These are phyloP conservation scores for Drosophila bocki DNA, from an alignment of 1,140 invertebrate species.

Conservation along the genomic window DNA sequence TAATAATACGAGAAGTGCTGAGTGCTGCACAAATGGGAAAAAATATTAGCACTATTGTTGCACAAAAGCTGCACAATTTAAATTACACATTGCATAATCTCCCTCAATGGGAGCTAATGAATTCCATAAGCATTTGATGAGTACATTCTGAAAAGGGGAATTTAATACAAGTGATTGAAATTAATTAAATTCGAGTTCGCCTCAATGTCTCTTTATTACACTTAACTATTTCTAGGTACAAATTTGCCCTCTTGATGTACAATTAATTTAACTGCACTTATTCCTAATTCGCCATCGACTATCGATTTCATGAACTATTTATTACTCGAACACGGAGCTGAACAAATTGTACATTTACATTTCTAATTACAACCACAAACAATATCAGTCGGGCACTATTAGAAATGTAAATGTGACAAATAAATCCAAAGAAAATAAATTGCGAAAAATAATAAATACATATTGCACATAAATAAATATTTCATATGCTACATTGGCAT, in stretches of 20 bases:
- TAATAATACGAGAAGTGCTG: constrained; percentile 35
- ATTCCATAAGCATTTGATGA: constrained; percentile 32
- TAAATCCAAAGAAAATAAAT: constrained; percentile 52
- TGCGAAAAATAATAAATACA: constrained; percentile 54
- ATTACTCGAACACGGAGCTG: constrained; percentile 19
- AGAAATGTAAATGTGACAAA: constrained; percentile 39
- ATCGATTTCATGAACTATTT: constrained; percentile 62
- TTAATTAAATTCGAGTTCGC: constrained; percentile 26
- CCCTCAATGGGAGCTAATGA: constrained; percentile 6
- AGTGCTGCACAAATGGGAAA: constrained; percentile 9
- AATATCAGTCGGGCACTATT: constrained; percentile 34
- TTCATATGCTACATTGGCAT: constrained; percentile 47
- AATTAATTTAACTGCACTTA: constrained; percentile 24
- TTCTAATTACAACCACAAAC: constrained; percentile 61
- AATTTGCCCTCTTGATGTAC: constrained; percentile 19
- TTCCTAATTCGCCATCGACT: constrained; percentile 26
- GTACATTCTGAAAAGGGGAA: not conserved
- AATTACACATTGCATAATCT: constrained; percentile 25
- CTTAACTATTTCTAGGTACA: constrained; percentile 3
- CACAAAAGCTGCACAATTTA: constrained; percentile 14
- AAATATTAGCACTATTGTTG: constrained; percentile 58
- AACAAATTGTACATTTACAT: constrained; percentile 58
- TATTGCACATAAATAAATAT: constrained; percentile 45
- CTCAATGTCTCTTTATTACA: constrained; percentile 5
- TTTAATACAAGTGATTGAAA: constrained; percentile 16